phyloP scores from a whole-genome alignment of 2,888 invertebrate species.

The Eudemis profundana region DNA sequence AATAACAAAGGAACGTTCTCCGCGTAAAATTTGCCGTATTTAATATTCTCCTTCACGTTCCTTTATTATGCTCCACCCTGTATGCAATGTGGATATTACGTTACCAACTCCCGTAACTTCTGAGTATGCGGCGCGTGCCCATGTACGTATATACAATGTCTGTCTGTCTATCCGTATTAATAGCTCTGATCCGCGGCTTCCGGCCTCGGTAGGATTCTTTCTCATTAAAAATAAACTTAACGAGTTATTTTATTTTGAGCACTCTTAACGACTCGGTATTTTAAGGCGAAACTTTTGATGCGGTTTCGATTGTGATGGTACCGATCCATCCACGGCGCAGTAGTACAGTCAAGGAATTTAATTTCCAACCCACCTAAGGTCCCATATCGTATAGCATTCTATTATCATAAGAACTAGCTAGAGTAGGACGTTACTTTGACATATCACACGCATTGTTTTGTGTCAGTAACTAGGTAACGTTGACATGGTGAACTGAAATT shows the following conservation, averaged over 20 bases:
- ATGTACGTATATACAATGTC: background rate
- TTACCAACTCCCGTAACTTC: background rate
- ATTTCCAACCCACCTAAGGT: no score
- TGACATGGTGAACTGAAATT: no score
- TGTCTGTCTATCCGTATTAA: slow-evolving; percentile 32
- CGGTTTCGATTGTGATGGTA: background rate
- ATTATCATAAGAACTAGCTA: no score
- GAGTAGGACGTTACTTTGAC: no score
- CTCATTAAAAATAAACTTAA: slow-evolving; percentile 34
- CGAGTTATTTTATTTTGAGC: slow-evolving; percentile 29
- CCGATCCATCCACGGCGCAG: no score
- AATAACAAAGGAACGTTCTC: no score
- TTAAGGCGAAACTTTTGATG: slow-evolving; percentile 1
- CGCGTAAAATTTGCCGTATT: no score
- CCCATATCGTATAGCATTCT: no score
- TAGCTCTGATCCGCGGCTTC: slow-evolving; percentile 45
- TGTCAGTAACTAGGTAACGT: no score
- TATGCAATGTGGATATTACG: background rate
- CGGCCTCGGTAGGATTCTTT: slow-evolving; percentile 34
- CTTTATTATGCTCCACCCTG: background rate
- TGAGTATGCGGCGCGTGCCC: background rate
- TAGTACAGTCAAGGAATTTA: no score
- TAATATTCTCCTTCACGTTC: no score
- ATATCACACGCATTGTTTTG: no score
- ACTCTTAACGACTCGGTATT: slow-evolving; percentile 7